phyloP scores from a whole-genome alignment of 2,888 invertebrate species.

The Acheta domesticus region DNA sequence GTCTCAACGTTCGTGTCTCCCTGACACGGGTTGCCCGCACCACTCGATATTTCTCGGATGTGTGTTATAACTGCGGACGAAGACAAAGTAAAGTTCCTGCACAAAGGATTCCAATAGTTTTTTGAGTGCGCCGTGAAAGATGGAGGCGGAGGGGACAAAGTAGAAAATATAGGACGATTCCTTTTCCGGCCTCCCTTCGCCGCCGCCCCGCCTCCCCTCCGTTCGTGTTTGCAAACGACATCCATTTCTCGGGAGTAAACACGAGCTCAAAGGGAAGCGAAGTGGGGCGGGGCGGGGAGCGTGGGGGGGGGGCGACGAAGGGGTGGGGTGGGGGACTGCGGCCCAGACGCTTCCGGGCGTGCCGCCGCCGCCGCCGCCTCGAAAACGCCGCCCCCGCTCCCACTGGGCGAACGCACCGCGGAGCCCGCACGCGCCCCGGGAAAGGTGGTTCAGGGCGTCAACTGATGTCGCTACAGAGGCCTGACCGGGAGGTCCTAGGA shows the following conservation, averaged over 20 bases:
- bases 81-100: conserved; percentile 1
- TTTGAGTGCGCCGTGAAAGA: conserved; percentile 10
- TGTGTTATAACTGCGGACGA: conserved; percentile 5
- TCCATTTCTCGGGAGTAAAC: not conserved
- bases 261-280: not conserved
- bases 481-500: not conserved
- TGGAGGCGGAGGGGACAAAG: conserved; percentile 18
- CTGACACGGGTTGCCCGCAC: no score
- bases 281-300: not conserved
- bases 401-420: no score
- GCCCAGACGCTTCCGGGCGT: not conserved
- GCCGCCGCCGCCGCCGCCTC: not conserved
- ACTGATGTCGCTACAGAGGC: not conserved
- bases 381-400: no score
- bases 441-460: not conserved
- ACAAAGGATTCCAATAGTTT: conserved; percentile 10
- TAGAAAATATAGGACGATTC: conserved; percentile 3
- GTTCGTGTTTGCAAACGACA: conserved; percentile 10
- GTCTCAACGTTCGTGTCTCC: no score
- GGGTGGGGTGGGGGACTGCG: not conserved
- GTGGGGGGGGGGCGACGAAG: not conserved
- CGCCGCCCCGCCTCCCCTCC: not conserved
- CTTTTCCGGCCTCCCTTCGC: not conserved
- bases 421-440: not conserved
- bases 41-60: not conserved